A percentile compares a stretch with the other conserved stretches of the same genome.
Evolutionary conservation across 2,113 vertebrate species (phyloP).

Genomic region (Cairina moschata): DNA sequence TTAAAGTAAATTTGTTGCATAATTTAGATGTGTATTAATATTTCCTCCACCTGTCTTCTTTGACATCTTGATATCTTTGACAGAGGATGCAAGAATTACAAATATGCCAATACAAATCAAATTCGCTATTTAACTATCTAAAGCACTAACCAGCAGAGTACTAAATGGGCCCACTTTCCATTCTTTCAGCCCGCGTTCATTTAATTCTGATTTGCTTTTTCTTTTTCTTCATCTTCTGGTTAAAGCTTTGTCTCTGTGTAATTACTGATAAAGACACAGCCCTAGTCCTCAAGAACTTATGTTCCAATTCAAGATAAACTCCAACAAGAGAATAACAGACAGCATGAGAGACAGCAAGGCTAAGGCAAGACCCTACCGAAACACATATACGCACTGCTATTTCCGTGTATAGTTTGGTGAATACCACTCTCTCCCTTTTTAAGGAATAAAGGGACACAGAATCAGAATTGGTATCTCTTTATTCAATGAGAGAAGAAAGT

Average conservation of each 20-base stretch:
- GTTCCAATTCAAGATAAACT: background rate
- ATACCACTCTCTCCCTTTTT: background rate
- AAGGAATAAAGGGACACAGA: background rate
- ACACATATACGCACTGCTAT: fast-evolving
- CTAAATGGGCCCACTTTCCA: background rate
- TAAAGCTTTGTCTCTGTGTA: background rate
- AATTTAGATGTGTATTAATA: background rate
- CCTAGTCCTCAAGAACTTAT: background rate
- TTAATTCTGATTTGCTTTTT: background rate
- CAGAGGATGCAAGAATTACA: background rate
- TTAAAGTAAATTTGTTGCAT: background rate
- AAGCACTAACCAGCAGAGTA: background rate
- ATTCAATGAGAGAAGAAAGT: background rate
- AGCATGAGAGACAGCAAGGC: background rate
- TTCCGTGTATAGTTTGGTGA: background rate
- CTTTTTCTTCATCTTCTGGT: background rate
- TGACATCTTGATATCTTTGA: background rate
- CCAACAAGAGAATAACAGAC: background rate
- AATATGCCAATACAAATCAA: background rate
- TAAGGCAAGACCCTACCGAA: background rate
- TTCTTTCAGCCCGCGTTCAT: background rate
- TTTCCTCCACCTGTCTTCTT: background rate
- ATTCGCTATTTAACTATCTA: background rate
- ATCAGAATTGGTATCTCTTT: background rate
- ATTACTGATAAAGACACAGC: background rate